These are phyloP conservation scores for Speoplatyrhinus poulsoni DNA, from an alignment of 2,113 vertebrate species.

Conservation along the genomic window DNA sequence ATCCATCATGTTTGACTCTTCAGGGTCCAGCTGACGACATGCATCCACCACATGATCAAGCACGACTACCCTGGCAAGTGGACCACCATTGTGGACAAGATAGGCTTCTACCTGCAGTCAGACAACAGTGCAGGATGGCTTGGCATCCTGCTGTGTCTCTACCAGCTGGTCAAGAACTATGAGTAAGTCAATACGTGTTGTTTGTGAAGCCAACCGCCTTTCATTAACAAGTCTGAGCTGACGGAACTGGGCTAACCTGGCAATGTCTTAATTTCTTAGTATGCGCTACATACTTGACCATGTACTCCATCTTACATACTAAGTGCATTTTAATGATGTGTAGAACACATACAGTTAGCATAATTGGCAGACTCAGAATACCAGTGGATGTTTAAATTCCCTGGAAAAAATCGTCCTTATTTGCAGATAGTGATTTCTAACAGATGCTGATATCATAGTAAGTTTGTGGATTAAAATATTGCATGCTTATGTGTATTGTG, in stretches of 20 bases:
- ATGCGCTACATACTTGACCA: too few relatives aligned
- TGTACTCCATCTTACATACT: too few relatives aligned
- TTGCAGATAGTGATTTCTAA: background rate
- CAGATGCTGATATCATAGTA: too few relatives aligned
- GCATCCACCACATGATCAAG: slow-evolving; percentile 99
- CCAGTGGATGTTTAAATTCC: too few relatives aligned
- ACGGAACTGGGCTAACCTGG: too few relatives aligned
- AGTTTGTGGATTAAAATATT: too few relatives aligned
- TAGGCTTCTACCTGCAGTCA: slow-evolving; percentile 96
- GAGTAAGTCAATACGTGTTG: slow-evolving; percentile 81
- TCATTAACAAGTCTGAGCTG: background rate
- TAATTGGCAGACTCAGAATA: too few relatives aligned
- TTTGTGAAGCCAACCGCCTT: background rate
- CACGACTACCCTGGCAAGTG: slow-evolving; percentile 96
- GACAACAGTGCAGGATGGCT: slow-evolving; percentile 95
- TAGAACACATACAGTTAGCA: too few relatives aligned
- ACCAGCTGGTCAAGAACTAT: slow-evolving; percentile 99
- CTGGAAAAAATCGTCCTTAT: too few relatives aligned
- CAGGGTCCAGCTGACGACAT: slow-evolving; percentile 98
- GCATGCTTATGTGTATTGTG: too few relatives aligned
- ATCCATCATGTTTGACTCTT: slow-evolving; percentile 27
- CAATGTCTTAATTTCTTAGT: too few relatives aligned
- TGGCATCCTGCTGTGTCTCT: slow-evolving; percentile 97
- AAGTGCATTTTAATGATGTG: too few relatives aligned
- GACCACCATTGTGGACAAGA: slow-evolving; percentile 98